Evolutionary conservation across 2,797 vertebrate species (phyloP), one percentile per base, ranked within the genome.

Genomic region (Cossypha heuglini): DNA sequence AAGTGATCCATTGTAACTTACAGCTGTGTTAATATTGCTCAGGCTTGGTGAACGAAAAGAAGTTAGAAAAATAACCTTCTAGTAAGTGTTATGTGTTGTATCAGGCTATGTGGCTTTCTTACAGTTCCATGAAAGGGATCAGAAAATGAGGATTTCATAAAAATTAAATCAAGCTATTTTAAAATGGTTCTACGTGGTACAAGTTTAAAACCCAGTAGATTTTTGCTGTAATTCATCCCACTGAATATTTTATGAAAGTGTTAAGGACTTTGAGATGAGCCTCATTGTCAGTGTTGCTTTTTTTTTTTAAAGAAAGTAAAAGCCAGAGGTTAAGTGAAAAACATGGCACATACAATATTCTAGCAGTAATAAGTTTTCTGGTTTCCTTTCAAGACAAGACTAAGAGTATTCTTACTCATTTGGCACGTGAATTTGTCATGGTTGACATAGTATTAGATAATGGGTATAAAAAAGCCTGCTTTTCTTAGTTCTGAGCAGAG

Each of bases 281-380:
- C 17, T 76, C 0, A 0, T 86, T 52, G 40, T 66, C 11, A 28
- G 33, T 22, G 1, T 13, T 63, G 9, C 1, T 3, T 25, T 59
- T 77, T 71, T 37, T 37, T 80, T 71, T 80, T 57, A 17, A 58
- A 22, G 28, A n/a, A 69, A 64, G 7, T 40, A 57, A 77, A 90
- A 77, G 11, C 26, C 75, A 38, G 16, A 78, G 58, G 85, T 77
- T 25, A 69, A 62, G 33, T 43, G 9, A 54, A 68, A 78, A 81
- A 40, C 42, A 46, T 2, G 21, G 18, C 28, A 37, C 20, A 2
- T 63, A 31, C 1, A 16, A 59, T 88, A 62, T 84, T 88, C 35
- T n/a, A 64, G 48, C 48, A 52, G 57, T 66, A 76, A 6, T 51
- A 66, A 62, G 11, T 57, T 67, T 86, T 59, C 64, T 74, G 13